Evolutionary conservation across 2,113 vertebrate genomes (phyloP).

Genomic region (Eptesicus fuscus): DNA sequence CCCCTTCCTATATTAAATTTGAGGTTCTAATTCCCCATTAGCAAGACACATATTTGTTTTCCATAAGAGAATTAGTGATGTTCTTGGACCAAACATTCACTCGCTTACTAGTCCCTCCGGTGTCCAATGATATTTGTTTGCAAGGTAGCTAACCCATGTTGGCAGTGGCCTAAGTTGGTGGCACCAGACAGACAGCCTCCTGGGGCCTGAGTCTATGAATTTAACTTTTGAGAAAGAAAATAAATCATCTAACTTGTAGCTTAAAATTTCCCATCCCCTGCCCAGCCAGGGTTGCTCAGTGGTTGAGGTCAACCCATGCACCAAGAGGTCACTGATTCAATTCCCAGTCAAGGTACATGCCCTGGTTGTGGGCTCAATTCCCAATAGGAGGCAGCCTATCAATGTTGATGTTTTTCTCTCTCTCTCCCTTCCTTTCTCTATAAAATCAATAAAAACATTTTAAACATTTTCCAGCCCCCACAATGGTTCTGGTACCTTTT

Average conservation of each 20-base stretch:
- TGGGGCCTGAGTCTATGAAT: neutral
- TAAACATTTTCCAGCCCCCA: neutral
- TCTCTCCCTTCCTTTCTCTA: no score
- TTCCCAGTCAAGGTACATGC: no score
- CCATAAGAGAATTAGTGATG: neutral
- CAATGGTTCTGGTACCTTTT: neutral
- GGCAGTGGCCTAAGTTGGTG: neutral
- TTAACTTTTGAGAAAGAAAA: constrained; percentile 22
- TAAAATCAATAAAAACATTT: no score
- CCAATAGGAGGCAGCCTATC: no score
- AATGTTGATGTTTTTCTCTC: no score
- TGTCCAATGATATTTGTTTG: neutral
- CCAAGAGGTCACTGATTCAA: no score
- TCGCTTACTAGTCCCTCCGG: neutral
- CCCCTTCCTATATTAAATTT: neutral
- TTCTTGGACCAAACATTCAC: neutral
- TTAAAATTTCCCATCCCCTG: neutral
- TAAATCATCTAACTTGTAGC: neutral
- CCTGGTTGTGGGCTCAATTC: no score
- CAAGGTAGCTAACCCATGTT: neutral
- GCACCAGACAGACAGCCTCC: neutral
- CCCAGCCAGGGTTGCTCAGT: no score
- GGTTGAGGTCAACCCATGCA: no score
- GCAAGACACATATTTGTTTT: neutral
- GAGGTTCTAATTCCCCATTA: neutral